Conservation (phyloP, 2,888 invertebrate genomes). For the Cataglyphis rosenhaueri region DNA sequence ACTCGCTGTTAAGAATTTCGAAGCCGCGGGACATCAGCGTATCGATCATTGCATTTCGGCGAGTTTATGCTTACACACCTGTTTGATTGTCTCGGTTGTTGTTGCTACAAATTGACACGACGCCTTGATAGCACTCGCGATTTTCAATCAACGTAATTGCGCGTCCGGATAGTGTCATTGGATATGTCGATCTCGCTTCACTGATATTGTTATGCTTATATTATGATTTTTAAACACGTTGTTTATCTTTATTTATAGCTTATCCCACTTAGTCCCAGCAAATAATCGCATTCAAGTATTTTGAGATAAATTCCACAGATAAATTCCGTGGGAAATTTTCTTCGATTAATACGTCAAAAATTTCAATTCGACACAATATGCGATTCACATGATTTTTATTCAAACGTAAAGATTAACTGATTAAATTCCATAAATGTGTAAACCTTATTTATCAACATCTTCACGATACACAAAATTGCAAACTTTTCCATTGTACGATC, state of each 20-base stretch:
- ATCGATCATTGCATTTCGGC: constrained; percentile 32
- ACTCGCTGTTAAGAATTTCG: constrained; percentile 17
- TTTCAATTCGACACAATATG: constrained; percentile 7
- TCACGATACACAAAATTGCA: neutral
- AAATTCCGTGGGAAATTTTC: neutral
- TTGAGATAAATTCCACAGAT: neutral
- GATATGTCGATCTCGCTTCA: neutral
- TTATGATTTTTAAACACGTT: constrained; percentile 8
- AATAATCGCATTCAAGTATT: neutral
- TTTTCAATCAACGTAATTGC: constrained; percentile 48
- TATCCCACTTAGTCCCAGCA: neutral
- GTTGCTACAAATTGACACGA: constrained; percentile 53
- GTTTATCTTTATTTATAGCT: constrained; percentile 25
- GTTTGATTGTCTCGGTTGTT: constrained; percentile 46
- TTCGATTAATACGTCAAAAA: neutral
- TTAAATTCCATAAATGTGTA: neutral
- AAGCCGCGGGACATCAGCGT: constrained; percentile 10
- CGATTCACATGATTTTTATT: neutral
- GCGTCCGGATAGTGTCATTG: constrained; percentile 11
- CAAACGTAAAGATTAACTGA: neutral
- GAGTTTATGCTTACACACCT: constrained; percentile 56
- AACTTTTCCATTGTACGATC: neutral
- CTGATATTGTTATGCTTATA: constrained; percentile 22
- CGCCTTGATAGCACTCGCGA: constrained; percentile 48
- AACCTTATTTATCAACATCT: neutral